Evolutionary conservation across 2,113 vertebrate genomes (phyloP), one percentile per base, ranked within the genome.

Genomic region (Anoura caudifer): DNA sequence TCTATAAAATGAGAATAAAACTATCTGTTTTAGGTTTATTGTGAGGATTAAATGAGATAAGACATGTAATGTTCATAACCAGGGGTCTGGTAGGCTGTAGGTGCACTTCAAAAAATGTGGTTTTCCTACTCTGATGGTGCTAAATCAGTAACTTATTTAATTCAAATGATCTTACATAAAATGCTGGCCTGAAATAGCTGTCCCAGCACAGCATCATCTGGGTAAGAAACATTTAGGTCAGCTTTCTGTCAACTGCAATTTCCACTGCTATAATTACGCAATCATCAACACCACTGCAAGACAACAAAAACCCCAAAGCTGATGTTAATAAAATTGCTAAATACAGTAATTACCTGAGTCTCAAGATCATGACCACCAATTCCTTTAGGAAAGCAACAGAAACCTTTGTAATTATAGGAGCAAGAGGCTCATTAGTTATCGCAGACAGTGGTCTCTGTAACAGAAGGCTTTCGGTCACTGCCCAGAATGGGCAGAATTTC

Each of bases 161-260:
- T 96, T 96, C 45, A 97, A 95, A 95, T 94, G 52, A 85, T 94
- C 81, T 94, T 93, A 94, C 33, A 96, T 89, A 97, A 97, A 94
- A 95, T 72, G 59, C 82, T 96, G 20, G 43, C 76, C 63, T 92
- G 94, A 97, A 95, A 89, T 95, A 95, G 80, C 75, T 94, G 76
- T 96, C 69, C 75, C 91, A 92, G 93, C 92, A 97, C 94, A 96
- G 80, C 50, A 97, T 94, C 84, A 97, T 95, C 84, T 76, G 28
- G 28, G 75, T 75, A 94, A 93, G 95, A 96, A 90, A 73, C 38
- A 92, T 94, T 86, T 87, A 94, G 95, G 69, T 97, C 93, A 96
- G 69, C 85, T 96, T 96, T 97, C 95, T 93, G 81, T 94, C 95
- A 96, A 95, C 41, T 97, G 45, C 47, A 91, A 86, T 89, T 90